Conservation (phyloP, 2,888 invertebrate genomes). For the Drosophila fungiperda region DNA sequence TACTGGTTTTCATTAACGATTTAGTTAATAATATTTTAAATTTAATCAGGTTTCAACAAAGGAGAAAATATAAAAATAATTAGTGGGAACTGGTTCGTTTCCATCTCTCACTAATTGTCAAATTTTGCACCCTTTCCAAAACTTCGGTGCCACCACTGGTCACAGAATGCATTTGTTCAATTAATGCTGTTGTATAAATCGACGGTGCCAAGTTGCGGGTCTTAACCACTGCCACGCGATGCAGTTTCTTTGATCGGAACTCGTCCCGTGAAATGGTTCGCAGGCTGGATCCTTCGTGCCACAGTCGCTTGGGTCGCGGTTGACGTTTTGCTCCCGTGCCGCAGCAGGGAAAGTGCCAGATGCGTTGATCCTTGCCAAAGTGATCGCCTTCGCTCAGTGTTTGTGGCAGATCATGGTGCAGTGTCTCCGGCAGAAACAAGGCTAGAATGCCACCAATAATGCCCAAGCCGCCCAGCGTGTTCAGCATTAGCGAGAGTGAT, state of each 20-base stretch:
- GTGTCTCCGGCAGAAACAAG: constrained; percentile 93
- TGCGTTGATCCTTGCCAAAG: constrained; percentile 91
- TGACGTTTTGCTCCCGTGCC: constrained; percentile 86
- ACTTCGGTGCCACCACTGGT: constrained; percentile 9
- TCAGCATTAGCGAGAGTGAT: constrained; percentile 64
- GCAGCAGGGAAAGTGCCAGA: constrained; percentile 92
- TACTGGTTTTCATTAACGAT: neutral
- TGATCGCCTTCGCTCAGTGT: constrained; percentile 93
- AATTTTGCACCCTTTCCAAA: constrained; percentile 20
- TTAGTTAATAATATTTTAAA: neutral
- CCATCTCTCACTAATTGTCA: neutral
- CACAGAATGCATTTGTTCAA: neutral
- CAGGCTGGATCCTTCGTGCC: constrained; percentile 65
- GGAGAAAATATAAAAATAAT: neutral
- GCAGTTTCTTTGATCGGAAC: constrained; percentile 53
- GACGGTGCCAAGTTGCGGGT: neutral
- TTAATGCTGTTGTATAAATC: neutral
- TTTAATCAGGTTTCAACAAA: neutral
- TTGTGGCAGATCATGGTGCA: constrained; percentile 93
- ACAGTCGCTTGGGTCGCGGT: neutral
- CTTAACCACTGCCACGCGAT: constrained; percentile 41
- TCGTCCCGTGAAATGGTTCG: constrained; percentile 59
- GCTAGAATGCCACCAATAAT: constrained; percentile 90
- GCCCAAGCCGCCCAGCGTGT: constrained; percentile 89
- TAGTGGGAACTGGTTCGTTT: neutral